These are phyloP conservation scores for Morone saxatilis DNA, from an alignment of 2,113 vertebrate genomes.

Conservation along the genomic window DNA sequence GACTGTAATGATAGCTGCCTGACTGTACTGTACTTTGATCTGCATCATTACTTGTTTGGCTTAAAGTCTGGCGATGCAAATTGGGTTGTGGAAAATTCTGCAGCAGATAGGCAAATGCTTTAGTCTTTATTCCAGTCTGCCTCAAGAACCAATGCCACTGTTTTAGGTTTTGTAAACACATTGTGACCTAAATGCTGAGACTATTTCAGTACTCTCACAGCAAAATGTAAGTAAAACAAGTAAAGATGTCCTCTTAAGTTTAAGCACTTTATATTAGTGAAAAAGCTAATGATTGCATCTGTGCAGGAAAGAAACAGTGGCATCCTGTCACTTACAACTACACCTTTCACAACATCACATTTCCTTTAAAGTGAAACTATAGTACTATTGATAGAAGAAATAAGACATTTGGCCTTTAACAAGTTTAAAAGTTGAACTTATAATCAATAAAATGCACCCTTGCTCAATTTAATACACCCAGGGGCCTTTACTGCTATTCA, in stretches of 20 bases:
- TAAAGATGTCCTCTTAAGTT: background rate
- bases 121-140: background rate
- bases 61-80: slow-evolving; percentile 79
- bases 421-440: no score
- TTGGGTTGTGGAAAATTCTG: slow-evolving; percentile 71
- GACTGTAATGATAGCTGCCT: slow-evolving; percentile 7
- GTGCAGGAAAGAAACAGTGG: background rate
- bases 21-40: slow-evolving; percentile 38
- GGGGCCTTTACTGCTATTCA: no score
- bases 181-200: background rate
- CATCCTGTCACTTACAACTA: background rate
- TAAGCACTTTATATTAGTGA: background rate
- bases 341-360: background rate
- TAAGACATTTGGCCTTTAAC: no score
- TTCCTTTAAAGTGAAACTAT: background rate
- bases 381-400: background rate
- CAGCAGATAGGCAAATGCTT: slow-evolving; percentile 78
- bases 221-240: background rate
- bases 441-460: no score
- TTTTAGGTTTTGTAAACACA: slow-evolving; percentile 24
- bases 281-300: background rate
- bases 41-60: slow-evolving; percentile 45
- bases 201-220: background rate
- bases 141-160: background rate
- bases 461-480: no score